Evolutionary conservation across 2,888 invertebrate genomes (phyloP), one percentile per base, ranked within the genome.

Genomic region (Ischnus inquisitorius): DNA sequence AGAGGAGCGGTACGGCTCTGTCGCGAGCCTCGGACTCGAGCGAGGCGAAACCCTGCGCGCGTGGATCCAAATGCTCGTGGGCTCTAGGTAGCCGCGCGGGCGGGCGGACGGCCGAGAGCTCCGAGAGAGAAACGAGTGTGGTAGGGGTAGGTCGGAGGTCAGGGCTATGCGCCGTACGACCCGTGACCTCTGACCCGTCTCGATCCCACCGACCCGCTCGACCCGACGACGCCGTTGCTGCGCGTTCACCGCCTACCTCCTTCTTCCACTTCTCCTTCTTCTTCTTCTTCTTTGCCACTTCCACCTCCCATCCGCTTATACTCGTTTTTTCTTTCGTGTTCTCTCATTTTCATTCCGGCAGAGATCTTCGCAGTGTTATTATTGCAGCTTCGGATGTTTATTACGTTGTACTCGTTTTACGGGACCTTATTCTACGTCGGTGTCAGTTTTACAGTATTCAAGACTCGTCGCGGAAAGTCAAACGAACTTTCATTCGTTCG

Each of bases 81-180:
- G 62, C 79, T 80, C 68, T 71, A 84, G 80, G 86, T 85, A 69
- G 82, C 80, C 80, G 81, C 81, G 75, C 81, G 78, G 69, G 84
- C 81, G 84, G 84, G 74, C 78, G 64, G 67, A 69, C 77, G 78
- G 16, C 68, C 69, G 77, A 10, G 41, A 88, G 88, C 86, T 88
- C 88, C 88, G 87, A 86, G 89, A 79, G 71, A 79, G 41, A 62
- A 46, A 78, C 60, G 46, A 12, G 79, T 39, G 67, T 69, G 87
- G 88, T 87, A 88, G 89, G 90, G 88, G 87, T 88, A 89, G 90
- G 90, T 90, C 90, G 86, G 87, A 89, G 90, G 92, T 93, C 93
- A 93, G 91, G 93, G 93, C 92, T 92, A 91, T 90, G 91, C 90
- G 91, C 90, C 90, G 90, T 90, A 91, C 90, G 92, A 91, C 91